Evolutionary conservation across 2,113 vertebrate genomes (phyloP).

Genomic region (Naja naja): DNA sequence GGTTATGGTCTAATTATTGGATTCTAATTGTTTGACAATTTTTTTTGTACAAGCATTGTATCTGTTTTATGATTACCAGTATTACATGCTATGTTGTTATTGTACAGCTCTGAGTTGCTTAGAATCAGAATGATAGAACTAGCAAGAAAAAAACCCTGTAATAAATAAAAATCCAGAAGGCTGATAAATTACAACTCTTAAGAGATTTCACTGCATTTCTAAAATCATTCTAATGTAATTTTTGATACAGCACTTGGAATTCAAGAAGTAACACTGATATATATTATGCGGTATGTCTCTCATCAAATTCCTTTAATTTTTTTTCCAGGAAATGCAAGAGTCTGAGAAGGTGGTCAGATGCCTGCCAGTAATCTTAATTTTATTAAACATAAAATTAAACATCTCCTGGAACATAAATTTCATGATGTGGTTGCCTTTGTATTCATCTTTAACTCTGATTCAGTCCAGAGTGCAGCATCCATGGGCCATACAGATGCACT

Average conservation of each 20-base stretch:
- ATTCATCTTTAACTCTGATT: constrained; percentile 69
- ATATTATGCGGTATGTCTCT: constrained; percentile 74
- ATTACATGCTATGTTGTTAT: not conserved
- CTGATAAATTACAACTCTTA: constrained; percentile 74
- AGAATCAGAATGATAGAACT: not conserved
- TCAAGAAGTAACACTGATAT: constrained; percentile 72
- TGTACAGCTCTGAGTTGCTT: not conserved
- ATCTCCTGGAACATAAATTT: constrained; percentile 67
- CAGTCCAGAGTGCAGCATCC: constrained; percentile 66
- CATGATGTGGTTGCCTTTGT: constrained; percentile 71
- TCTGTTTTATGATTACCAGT: not conserved
- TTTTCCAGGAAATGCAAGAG: constrained; percentile 66
- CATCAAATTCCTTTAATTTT: constrained; percentile 75
- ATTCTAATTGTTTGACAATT: not conserved
- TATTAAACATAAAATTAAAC: constrained; percentile 75
- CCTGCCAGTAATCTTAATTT: constrained; percentile 78
- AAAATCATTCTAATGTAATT: constrained; percentile 79
- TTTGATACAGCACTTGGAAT: constrained; percentile 78
- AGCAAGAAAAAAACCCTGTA: not conserved
- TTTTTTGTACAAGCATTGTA: not conserved
- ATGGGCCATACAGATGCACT: constrained; percentile 53
- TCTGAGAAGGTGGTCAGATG: constrained; percentile 77
- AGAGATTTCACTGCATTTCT: constrained; percentile 76
- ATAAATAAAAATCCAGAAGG: constrained; percentile 7
- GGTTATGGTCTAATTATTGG: not conserved